Evolutionary conservation across 1,140 invertebrate genomes (phyloP), one percentile per base, ranked within the genome.

Genomic region (Drosophila pachea): DNA sequence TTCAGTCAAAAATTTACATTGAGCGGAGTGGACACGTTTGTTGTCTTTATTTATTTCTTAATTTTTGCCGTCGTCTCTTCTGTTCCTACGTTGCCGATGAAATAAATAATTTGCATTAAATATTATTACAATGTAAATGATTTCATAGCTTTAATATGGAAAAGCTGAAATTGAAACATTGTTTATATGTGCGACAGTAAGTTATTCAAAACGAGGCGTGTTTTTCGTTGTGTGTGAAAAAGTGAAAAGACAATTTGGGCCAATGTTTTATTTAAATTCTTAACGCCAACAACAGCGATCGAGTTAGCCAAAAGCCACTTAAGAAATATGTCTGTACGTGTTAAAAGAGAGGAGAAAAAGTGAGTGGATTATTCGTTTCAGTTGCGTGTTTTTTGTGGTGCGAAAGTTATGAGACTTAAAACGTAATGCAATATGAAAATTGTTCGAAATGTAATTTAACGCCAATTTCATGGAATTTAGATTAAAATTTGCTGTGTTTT

Each of bases 211-310:
- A 49, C 35, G 68, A 55, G 50, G 60, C 48, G 7, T 61, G 54
- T 8, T 42, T 54, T 38, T 35, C 36, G 52, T 14, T 33, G 50
- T 61, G 50, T 82, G 67, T 71, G 54, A 60, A 84, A 77, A 84
- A 84, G 79, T 84, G 68, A 79, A 84, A 82, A 82, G 78, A 64
- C 73, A 65, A 76, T 79, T 79, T 68, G 54, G 76, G 76, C 76
- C 76, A 76, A 72, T 79, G 72, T 72, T 65, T 49, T 68, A 78
- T 79, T 77, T 54, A 77, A 81, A 81, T 81, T 83, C 79, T 84
- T 53, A 68, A 69, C 71, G 62, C 63, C 67, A 78, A 74, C 61
- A 68, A 73, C 53, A 67, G 73, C 59, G 43, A 40, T 40, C 14
- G 55, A 60, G 62, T 68, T 63, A 45, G 66, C 61, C 48, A 56